Evolutionary conservation across 2,888 invertebrate genomes (phyloP).

Genomic region (Oscheius onirici): DNA sequence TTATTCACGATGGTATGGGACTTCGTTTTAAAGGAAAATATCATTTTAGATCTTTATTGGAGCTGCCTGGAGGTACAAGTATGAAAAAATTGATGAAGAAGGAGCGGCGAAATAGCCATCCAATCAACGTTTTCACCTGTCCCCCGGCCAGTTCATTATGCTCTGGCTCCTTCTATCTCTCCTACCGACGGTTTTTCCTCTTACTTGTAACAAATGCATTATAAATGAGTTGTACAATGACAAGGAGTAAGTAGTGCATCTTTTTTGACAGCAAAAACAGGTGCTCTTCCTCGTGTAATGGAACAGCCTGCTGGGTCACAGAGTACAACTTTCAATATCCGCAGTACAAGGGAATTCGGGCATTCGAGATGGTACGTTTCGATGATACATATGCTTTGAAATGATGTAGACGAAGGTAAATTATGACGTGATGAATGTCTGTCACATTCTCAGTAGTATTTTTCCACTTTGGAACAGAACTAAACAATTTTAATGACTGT

Average conservation of each 20-base stretch:
- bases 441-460: no score
- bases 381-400: no score
- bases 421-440: no score
- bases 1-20: background rate
- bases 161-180: background rate
- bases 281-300: background rate
- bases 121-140: no score
- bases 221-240: background rate
- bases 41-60: conserved; percentile 1
- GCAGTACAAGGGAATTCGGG: background rate
- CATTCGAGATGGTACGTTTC: conserved; percentile 1
- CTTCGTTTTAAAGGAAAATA: no score
- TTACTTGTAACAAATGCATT: background rate
- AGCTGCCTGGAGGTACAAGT: background rate
- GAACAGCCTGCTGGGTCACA: conserved; percentile 4
- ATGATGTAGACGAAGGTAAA: no score
- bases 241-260: conserved; percentile 1
- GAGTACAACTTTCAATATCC: background rate
- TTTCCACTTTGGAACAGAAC: no score
- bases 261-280: background rate
- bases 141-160: background rate
- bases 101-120: background rate
- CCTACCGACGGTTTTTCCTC: background rate
- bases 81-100: conserved; percentile 3
- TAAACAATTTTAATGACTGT: no score